These are phyloP conservation scores for Reinhardtius hippoglossoides DNA, from an alignment of 2,113 vertebrate genomes.

Conservation along the genomic window DNA sequence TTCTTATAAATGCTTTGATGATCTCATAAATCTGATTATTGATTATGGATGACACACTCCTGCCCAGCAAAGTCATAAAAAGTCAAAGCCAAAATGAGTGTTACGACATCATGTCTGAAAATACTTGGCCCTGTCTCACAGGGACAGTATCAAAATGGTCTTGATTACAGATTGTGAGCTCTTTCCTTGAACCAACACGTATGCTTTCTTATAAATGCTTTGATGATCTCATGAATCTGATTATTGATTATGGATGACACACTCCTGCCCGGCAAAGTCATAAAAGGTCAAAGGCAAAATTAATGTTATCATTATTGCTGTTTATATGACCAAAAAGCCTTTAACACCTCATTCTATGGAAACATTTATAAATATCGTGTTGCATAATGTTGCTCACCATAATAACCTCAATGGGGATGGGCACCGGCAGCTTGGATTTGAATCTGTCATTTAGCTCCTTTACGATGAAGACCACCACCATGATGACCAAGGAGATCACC, in stretches of 20 bases:
- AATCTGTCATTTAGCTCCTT: conserved; percentile 94
- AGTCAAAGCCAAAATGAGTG: not conserved
- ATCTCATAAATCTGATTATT: too few relatives aligned
- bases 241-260: too few relatives aligned
- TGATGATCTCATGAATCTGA: too few relatives aligned
- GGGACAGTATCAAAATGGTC: not conserved
- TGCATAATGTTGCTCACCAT: conserved; percentile 84
- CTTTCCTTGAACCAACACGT: not conserved
- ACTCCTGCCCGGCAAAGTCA: too few relatives aligned
- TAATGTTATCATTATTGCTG: not conserved
- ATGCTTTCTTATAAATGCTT: too few relatives aligned
- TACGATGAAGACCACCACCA: conserved; percentile 87
- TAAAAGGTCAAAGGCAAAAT: not conserved
- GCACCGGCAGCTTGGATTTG: conserved; percentile 90
- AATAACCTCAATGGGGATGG: conserved; percentile 94
- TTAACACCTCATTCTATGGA: not conserved
- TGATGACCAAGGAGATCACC: conserved; percentile 88
- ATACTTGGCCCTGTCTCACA: not conserved
- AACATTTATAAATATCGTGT: not conserved
- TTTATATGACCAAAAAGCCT: not conserved
- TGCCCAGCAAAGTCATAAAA: too few relatives aligned
- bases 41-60: too few relatives aligned
- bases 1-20: too few relatives aligned
- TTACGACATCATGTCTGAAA: not conserved
- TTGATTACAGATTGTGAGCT: not conserved